Evolutionary conservation across 2,888 invertebrate genomes (phyloP).

Genomic region (Saturnia pavonia): DNA sequence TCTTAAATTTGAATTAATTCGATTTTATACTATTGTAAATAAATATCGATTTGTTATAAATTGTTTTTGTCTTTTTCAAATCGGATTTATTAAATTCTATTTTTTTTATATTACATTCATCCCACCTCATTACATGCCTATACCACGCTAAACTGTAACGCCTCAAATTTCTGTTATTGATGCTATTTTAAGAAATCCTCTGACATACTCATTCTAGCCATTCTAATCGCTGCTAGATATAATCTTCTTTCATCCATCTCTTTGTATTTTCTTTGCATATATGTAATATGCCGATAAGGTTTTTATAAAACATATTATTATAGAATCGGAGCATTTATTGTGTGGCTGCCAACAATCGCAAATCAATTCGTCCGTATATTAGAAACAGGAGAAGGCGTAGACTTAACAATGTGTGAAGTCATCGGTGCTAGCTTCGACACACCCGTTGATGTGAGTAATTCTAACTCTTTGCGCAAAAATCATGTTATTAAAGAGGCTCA

Average conservation of each 20-base stretch:
- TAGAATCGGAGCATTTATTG: conserved; percentile 54
- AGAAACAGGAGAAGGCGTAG: conserved; percentile 48
- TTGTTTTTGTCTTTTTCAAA: too few relatives aligned
- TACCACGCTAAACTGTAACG: too few relatives aligned
- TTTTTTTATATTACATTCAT: too few relatives aligned
- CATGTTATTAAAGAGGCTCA: neutral
- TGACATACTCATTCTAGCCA: too few relatives aligned
- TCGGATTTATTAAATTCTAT: too few relatives aligned
- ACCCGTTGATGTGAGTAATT: conserved; percentile 38
- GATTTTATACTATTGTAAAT: too few relatives aligned
- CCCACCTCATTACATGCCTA: too few relatives aligned
- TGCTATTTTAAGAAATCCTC: too few relatives aligned
- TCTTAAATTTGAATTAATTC: too few relatives aligned
- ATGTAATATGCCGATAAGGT: neutral
- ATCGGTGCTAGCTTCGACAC: conserved; percentile 37
- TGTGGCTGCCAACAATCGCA: conserved; percentile 65
- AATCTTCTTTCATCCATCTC: neutral
- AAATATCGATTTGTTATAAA: too few relatives aligned
- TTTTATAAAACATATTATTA: conserved; percentile 18
- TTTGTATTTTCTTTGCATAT: neutral
- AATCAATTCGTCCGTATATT: conserved; percentile 56
- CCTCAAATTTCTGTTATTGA: too few relatives aligned
- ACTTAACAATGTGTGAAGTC: conserved; percentile 55
- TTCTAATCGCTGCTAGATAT: too few relatives aligned
- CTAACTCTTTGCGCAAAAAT: neutral